Percentiles rank a stretch among this genome's conserved stretches.
phyloP scores from a whole-genome alignment of 2,113 vertebrate species.

The Percina caprodes region DNA sequence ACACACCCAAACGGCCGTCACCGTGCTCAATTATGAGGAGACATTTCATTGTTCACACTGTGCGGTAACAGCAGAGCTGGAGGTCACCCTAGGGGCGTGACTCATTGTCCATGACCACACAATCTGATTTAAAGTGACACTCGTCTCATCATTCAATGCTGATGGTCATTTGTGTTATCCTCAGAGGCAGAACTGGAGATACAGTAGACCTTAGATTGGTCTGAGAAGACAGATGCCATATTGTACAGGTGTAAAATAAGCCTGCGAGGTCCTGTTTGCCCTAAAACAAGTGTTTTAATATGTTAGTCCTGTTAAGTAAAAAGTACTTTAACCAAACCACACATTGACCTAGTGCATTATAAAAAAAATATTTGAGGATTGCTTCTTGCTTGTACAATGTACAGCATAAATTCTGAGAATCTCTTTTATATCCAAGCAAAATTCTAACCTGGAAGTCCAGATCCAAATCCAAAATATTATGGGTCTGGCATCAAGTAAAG shows the following conservation, averaged over 20 bases:
- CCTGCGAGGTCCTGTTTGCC: background rate
- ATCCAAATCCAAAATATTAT: too few species aligned
- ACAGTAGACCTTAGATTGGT: background rate
- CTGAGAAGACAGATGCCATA: background rate
- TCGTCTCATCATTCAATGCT: slow-evolving; percentile 1
- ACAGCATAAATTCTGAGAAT: too few species aligned
- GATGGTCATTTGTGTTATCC: slow-evolving; percentile 16
- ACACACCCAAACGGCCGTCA: background rate
- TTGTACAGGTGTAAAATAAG: background rate
- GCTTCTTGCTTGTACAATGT: too few species aligned
- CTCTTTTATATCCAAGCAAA: too few species aligned
- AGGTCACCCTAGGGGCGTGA: background rate
- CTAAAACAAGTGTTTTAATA: background rate
- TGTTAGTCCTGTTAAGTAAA: too few species aligned
- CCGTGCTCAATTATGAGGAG: slow-evolving; percentile 15
- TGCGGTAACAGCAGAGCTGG: background rate
- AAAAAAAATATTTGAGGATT: too few species aligned
- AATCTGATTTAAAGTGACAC: slow-evolving; percentile 41
- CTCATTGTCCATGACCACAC: background rate
- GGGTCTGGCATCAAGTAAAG: too few species aligned
- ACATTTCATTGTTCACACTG: background rate
- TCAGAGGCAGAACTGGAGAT: slow-evolving; percentile 8
- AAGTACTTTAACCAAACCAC: too few species aligned
- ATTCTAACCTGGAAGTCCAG: too few species aligned
- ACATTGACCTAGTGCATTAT: too few species aligned